Evolutionary conservation across 1,140 invertebrate genomes (phyloP).

Genomic region (Camponotus pennsylvanicus): DNA sequence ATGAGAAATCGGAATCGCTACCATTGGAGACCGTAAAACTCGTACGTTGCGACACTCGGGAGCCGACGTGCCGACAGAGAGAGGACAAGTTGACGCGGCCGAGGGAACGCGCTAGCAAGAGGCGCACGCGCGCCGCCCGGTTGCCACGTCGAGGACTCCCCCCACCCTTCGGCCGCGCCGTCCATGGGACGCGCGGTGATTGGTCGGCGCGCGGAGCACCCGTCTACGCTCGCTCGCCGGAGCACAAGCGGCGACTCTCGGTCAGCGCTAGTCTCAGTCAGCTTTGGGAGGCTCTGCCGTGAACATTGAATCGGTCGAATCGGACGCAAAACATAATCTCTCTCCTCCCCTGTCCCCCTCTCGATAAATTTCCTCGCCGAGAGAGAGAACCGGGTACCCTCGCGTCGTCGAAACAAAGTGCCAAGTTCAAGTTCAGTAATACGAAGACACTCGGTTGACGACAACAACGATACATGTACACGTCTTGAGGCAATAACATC

Average conservation of each 20-base stretch:
- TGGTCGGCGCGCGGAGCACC: slow-evolving; percentile 13
- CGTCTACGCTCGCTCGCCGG: slow-evolving; percentile 2
- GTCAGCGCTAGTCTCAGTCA: slow-evolving; percentile 77
- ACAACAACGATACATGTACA: not conserved
- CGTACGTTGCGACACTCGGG: not conserved
- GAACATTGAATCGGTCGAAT: slow-evolving; percentile 60
- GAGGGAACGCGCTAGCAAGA: not conserved
- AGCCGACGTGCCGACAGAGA: slow-evolving; percentile 26
- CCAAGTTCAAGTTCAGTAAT: slow-evolving; percentile 71
- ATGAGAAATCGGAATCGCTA: slow-evolving; percentile 57
- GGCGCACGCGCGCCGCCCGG: not conserved
- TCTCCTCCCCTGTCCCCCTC: not conserved
- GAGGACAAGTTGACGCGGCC: slow-evolving; percentile 10
- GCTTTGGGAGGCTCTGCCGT: slow-evolving; percentile 78
- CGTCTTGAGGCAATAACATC: not conserved
- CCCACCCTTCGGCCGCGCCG: not conserved
- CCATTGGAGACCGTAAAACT: slow-evolving; percentile 67
- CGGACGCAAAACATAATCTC: not conserved
- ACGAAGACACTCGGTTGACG: slow-evolving; percentile 19
- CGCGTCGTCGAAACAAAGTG: slow-evolving; percentile 66
- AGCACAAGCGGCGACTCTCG: slow-evolving; percentile 52
- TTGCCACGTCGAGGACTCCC: slow-evolving; percentile 23
- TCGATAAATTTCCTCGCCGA: slow-evolving; percentile 55
- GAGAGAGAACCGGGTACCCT: not conserved
- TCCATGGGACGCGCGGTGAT: slow-evolving; percentile 20